Evolutionary conservation across 2,113 vertebrate genomes (phyloP).

Genomic region (Thamnophis sirtalis): DNA sequence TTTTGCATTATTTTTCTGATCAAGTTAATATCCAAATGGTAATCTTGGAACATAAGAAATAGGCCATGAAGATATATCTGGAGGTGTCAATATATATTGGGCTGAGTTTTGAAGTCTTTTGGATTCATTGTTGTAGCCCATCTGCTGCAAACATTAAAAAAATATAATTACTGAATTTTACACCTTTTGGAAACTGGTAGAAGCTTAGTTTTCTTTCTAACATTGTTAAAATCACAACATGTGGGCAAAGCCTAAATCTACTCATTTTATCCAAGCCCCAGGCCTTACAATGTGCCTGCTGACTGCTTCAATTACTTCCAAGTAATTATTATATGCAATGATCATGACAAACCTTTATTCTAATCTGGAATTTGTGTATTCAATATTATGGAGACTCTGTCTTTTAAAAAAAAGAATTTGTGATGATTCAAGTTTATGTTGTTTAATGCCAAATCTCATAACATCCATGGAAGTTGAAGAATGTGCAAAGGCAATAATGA

Average conservation of each 20-base stretch:
- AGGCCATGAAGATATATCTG: slow-evolving; percentile 51
- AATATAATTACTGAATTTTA: slow-evolving; percentile 63
- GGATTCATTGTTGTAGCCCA: slow-evolving; percentile 62
- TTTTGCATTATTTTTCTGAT: slow-evolving; percentile 63
- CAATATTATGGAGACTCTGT: background rate
- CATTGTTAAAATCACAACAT: slow-evolving; percentile 54
- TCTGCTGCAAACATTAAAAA: slow-evolving; percentile 54
- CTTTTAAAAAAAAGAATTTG: background rate
- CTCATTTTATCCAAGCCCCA: slow-evolving; percentile 50
- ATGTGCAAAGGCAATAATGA: slow-evolving; percentile 38
- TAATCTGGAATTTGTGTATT: slow-evolving; percentile 39
- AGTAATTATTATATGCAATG: slow-evolving; percentile 36
- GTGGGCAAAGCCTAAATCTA: slow-evolving; percentile 64
- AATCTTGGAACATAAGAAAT: slow-evolving; percentile 68
- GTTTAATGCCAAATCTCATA: slow-evolving; percentile 60
- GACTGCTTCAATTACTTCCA: slow-evolving; percentile 60
- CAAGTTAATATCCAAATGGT: slow-evolving; percentile 65
- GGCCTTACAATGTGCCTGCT: slow-evolving; percentile 56
- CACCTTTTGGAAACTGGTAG: slow-evolving; percentile 57
- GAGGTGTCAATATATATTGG: slow-evolving; percentile 7
- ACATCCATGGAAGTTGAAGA: slow-evolving; percentile 32
- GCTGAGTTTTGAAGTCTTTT: slow-evolving; percentile 53
- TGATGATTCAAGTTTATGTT: slow-evolving; percentile 48
- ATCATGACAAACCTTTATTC: slow-evolving; percentile 29
- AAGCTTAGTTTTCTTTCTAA: slow-evolving; percentile 30